Conservation (phyloP, 2,113 vertebrate genomes). For the Rallus limicola region DNA sequence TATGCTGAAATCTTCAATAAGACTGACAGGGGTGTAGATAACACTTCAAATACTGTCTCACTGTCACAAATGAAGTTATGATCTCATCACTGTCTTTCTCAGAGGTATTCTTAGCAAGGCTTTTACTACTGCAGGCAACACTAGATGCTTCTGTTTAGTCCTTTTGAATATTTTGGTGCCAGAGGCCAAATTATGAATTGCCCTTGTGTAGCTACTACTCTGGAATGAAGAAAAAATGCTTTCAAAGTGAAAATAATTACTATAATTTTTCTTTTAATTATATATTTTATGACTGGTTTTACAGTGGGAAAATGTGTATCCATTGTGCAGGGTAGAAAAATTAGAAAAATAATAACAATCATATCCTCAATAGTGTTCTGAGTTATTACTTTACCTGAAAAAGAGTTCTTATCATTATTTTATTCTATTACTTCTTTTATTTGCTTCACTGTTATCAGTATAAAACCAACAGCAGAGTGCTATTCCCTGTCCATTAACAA, state of each 20-base stretch:
- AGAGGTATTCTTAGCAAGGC: background rate
- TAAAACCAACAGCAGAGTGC: background rate
- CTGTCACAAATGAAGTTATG: background rate
- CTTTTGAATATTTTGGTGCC: background rate
- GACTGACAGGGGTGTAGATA: background rate
- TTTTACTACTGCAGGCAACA: background rate
- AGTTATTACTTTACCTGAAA: background rate
- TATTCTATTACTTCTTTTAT: background rate
- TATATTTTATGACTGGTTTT: background rate
- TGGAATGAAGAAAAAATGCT: background rate
- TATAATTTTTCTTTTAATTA: background rate
- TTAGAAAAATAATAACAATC: background rate
- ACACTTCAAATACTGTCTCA: background rate
- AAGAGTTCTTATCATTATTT: background rate
- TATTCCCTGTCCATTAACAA: background rate
- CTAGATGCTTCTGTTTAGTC: background rate
- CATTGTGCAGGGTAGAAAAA: background rate
- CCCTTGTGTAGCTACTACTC: background rate
- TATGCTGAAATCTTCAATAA: background rate
- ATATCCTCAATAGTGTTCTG: background rate
- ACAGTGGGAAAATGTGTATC: background rate
- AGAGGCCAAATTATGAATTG: background rate
- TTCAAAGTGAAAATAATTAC: slow-evolving; percentile 16
- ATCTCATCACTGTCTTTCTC: background rate
- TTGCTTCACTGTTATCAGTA: background rate